Base-by-base conservation (phyloP, 92 coral and sea anemone species). In the Porites divaricata region DNA sequence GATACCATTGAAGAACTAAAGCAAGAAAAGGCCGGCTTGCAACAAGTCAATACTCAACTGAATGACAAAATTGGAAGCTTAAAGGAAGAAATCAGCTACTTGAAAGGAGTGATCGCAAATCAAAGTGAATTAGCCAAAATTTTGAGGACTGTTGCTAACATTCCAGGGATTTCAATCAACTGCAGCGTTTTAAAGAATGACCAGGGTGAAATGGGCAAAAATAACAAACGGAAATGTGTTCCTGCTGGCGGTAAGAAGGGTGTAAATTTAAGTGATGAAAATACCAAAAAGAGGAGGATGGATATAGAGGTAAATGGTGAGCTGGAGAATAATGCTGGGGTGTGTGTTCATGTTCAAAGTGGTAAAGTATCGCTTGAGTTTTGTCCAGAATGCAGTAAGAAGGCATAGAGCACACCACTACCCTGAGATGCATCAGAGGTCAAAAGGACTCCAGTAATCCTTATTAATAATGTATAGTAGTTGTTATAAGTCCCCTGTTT, bases 291-390 rank as follows among this genome's bases (percentile, higher is more conserved):
- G 72, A 71, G 22, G 76, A 90, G 73, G 75, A 21, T 49, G 22
- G 70, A 57, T 22, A 65, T 67, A 14, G 68, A 63, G 1, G 16
- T 79, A 63, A 26, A 25, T 63, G 59, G 59, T 41, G 70, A 78
- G 48, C 12, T 80, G 22, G 48, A 21, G 12, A n/a, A 53, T n/a
- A 75, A 85, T 24, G 97, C 93, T 14, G 98, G 98, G 50, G 93
- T 95, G n/a, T 95, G 98, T 68, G 86, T 95, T 1, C 98, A 95
- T 85, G 91, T 95, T 72, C 88, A 88, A 23, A 89, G 85, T 53
- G 93, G 94, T 73, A 89, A 86, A 83, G 91, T 95, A 81, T 95
- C 98, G 0, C 86, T 95, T 61, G 98, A 93, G 76, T 95, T 95
- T 80, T 95, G 98, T 70, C 87, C 87, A 75, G 90, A 83, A 35